Base-by-base conservation (phyloP, 2,888 invertebrate species). In the Protonemura montana region DNA sequence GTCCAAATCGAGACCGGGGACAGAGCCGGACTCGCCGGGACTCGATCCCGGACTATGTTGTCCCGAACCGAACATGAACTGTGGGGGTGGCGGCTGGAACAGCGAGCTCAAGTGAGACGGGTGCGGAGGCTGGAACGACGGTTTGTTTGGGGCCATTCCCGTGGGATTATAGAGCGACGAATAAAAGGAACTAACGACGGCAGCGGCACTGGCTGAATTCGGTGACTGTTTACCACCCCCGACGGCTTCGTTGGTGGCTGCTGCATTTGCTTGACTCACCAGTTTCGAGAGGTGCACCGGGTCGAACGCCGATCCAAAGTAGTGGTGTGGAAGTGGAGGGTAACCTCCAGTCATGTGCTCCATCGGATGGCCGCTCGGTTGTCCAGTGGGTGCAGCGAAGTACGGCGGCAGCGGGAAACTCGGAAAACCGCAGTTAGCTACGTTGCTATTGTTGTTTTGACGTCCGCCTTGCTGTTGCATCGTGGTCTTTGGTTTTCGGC, bases 401-500 rank as follows among this genome's bases (percentile, higher is more conserved):
- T 95, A 95, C 0, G 92, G 93, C 88, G 94, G 94, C 88, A 93
- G 91, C 88, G 94, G 94, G 90, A 95, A 94, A 89, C 94, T 94
- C 0, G 94, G 92, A 90, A 95, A 95, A 0, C 93, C 94, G 35
- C 89, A 89, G 5, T 88, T 35, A 86, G 87, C 59, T 26, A 86
- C 78, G 87, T 87, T 78, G 82, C 85, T 27, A 78, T 86, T 0
- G 90, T 89, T 2, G 88, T 90, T 88, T 88, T 88, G 0, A 88
- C 88, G 83, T 90, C 90, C 41, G 90, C 88, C 85, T 21, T 3
- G 59, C 59, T 59, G 84, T 10, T 93, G 92, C 7, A 95, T 92
- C 0, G 95, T 94, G 3, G 95, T 94, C 91, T 97, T 97, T 85
- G 96, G 96, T 92, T 97, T 97, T 91, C 97, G 94, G 89, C 96